A percentile compares a stretch with the other conserved stretches of the same genome.
Conservation (phyloP, 2,113 vertebrate species). For the Caloenas nicobarica region DNA sequence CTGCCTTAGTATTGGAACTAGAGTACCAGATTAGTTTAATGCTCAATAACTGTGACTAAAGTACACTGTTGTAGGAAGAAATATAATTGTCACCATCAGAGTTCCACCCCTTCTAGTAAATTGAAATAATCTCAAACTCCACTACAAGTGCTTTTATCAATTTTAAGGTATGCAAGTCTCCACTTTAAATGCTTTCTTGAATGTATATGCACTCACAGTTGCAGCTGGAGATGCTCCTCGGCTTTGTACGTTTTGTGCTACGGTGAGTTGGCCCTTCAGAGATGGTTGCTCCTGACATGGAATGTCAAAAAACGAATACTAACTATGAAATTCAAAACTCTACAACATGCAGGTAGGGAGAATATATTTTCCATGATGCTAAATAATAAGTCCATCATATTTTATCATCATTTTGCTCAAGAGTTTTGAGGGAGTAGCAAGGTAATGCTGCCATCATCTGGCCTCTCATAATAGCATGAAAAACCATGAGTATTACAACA, state of each 20-base stretch:
- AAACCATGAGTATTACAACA: fast-evolving
- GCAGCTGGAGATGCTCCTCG: not conserved
- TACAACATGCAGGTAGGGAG: not conserved
- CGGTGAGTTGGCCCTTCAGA: not conserved
- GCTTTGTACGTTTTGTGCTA: not conserved
- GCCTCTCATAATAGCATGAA: not conserved
- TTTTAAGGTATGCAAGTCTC: not conserved
- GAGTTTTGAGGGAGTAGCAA: not conserved
- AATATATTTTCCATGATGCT: not conserved
- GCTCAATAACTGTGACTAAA: not conserved
- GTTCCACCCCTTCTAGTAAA: not conserved
- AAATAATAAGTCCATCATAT: fast-evolving
- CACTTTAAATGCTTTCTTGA: not conserved
- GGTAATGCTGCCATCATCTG: conserved; percentile 20
- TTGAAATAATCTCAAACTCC: not conserved
- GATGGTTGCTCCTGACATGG: not conserved
- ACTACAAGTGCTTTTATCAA: not conserved
- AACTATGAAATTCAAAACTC: not conserved
- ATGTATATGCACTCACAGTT: not conserved
- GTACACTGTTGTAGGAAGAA: not conserved
- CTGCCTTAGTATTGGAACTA: not conserved
- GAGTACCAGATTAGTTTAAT: not conserved
- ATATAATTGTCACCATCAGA: not conserved
- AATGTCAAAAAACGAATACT: not conserved
- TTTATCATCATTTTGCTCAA: not conserved